Conservation (phyloP, 2,113 vertebrate genomes). For the Tychaedon coryphoeus region DNA sequence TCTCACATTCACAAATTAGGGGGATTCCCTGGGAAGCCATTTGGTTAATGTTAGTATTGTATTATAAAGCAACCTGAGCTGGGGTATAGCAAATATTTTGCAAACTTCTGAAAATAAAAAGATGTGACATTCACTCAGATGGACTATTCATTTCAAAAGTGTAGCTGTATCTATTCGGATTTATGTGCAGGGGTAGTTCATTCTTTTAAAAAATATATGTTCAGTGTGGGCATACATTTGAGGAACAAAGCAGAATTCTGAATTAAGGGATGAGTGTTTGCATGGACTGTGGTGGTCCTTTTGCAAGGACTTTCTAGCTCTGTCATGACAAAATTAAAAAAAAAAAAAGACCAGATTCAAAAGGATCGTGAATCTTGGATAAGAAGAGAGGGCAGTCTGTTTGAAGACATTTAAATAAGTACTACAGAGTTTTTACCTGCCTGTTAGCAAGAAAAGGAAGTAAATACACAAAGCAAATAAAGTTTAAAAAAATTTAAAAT, state of each 20-base stretch:
- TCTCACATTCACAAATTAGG: not conserved
- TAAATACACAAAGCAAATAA: not conserved
- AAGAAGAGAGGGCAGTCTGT: not conserved
- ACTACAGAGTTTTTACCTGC: not conserved
- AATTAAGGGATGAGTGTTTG: not conserved
- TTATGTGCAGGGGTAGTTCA: not conserved
- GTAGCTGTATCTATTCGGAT: not conserved
- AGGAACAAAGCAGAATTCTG: not conserved
- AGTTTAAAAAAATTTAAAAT: not conserved
- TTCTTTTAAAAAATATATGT: not conserved
- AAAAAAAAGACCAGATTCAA: not conserved
- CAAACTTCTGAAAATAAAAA: not conserved
- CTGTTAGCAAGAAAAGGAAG: not conserved
- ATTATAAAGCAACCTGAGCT: not conserved
- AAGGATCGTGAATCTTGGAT: not conserved
- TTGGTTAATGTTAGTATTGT: not conserved
- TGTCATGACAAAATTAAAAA: not conserved
- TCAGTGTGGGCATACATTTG: not conserved
- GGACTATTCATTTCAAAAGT: not conserved
- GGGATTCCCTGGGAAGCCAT: not conserved
- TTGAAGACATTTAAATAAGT: not conserved
- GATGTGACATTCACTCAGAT: not conserved
- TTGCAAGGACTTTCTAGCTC: not conserved
- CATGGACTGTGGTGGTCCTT: not conserved
- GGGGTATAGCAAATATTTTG: not conserved